Conservation (phyloP, 2,888 invertebrate genomes). For the Nysson spinosus region DNA sequence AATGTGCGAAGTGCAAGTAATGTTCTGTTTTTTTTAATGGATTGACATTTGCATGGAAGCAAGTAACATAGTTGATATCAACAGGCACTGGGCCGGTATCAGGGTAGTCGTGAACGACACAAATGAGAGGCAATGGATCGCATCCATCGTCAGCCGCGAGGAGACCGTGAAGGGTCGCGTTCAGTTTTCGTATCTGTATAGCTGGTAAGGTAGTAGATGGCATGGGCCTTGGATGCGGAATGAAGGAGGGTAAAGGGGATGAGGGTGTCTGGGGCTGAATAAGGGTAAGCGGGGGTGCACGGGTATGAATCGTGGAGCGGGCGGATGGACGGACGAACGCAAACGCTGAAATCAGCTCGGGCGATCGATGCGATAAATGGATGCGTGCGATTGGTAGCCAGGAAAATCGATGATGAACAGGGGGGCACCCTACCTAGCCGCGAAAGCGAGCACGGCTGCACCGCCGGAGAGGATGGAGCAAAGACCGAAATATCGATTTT, state of each 20-base stretch:
- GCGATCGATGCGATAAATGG: slow-evolving; percentile 88
- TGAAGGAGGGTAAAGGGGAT: slow-evolving; percentile 17
- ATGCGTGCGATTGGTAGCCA: slow-evolving; percentile 84
- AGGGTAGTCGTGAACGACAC: slow-evolving; percentile 15
- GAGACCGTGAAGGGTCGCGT: slow-evolving; percentile 42
- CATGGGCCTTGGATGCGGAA: slow-evolving; percentile 40
- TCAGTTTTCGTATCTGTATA: slow-evolving; percentile 12
- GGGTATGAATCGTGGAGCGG: slow-evolving; percentile 55
- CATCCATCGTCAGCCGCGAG: slow-evolving; percentile 18
- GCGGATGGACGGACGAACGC: slow-evolving; percentile 70
- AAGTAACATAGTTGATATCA: slow-evolving; percentile 32
- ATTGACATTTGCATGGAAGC: too few relatives aligned
- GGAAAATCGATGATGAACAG: slow-evolving; percentile 76
- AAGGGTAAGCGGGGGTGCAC: slow-evolving; percentile 33
- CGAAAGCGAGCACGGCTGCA: slow-evolving; percentile 53
- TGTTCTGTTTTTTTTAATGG: too few relatives aligned
- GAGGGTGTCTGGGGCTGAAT: slow-evolving; percentile 14
- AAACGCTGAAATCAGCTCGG: slow-evolving; percentile 76
- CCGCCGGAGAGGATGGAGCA: slow-evolving; percentile 80
- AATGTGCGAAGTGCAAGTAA: too few relatives aligned
- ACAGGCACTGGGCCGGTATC: slow-evolving; percentile 42
- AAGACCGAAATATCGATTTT: slow-evolving; percentile 86
- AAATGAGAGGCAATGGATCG: slow-evolving; percentile 1
- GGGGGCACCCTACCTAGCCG: slow-evolving; percentile 69
- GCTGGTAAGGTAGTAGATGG: slow-evolving; percentile 27